These are phyloP conservation scores for Pseudorasbora parva DNA, from an alignment of 2,113 vertebrate genomes.

Conservation along the genomic window DNA sequence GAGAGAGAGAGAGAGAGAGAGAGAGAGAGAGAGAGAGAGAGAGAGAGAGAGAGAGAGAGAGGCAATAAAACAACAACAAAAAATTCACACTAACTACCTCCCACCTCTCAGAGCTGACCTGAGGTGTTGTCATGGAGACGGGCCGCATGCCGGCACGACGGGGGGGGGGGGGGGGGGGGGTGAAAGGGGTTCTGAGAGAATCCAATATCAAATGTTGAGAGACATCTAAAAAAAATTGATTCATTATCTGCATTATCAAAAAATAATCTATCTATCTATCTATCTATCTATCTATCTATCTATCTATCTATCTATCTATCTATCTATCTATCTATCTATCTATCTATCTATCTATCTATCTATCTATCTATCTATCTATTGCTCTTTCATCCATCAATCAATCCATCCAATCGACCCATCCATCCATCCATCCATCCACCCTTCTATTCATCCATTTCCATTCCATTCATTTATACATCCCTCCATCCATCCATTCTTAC, in stretches of 20 bases:
- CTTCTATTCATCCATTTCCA: neutral
- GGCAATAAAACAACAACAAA: neutral
- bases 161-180: neutral
- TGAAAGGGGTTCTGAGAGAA: constrained; percentile 28
- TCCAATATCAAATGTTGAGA: constrained; percentile 70
- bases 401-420: accelerated
- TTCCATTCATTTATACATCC: no score
- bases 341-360: no score
- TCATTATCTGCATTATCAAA: constrained; percentile 38
- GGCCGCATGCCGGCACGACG: constrained; percentile 38
- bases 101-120: constrained; percentile 43
- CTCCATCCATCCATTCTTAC: neutral
- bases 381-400: no score
- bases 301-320: neutral
- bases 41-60: neutral
- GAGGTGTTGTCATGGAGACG: constrained; percentile 42
- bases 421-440: no score
- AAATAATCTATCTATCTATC: neutral
- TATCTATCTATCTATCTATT: no score
- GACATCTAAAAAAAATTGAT: constrained; percentile 68
- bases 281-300: neutral
- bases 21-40: neutral
- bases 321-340: no score
- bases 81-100: constrained; percentile 37
- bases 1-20: neutral